Evolutionary conservation across 2,888 invertebrate species (phyloP).

Genomic region (Chironomus riparius): DNA sequence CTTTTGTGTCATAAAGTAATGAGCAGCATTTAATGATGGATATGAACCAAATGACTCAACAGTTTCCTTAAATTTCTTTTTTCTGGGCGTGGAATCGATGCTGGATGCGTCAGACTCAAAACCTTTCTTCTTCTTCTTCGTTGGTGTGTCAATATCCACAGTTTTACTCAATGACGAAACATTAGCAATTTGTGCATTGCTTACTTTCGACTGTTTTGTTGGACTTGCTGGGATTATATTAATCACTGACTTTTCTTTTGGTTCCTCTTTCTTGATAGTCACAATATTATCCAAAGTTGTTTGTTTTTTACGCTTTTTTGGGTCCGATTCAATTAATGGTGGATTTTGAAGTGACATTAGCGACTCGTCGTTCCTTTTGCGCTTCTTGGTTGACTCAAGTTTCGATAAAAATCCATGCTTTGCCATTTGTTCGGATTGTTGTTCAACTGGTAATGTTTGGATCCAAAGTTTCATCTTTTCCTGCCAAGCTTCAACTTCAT

Average conservation of each 20-base stretch:
- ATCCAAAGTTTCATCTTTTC: neutral
- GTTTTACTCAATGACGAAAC: neutral
- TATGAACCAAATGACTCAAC: neutral
- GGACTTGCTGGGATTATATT: too few species aligned
- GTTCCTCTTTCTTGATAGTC: too few species aligned
- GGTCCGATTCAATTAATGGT: neutral
- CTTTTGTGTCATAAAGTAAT: slow-evolving; percentile 8
- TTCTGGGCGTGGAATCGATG: neutral
- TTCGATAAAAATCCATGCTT: neutral
- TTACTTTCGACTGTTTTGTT: too few species aligned
- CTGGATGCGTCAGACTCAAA: neutral
- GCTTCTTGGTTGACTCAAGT: neutral
- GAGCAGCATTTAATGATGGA: neutral
- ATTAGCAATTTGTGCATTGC: too few species aligned
- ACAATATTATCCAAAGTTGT: neutral
- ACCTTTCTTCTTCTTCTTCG: neutral
- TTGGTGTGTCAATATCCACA: neutral
- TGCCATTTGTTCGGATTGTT: neutral
- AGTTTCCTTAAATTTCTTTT: neutral
- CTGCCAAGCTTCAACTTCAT: neutral
- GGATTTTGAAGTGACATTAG: neutral
- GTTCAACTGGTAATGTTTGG: neutral
- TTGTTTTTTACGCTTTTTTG: neutral
- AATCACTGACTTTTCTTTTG: too few species aligned
- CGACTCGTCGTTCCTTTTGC: neutral